Base-by-base conservation (phyloP, 2,888 invertebrate genomes). In the Sinotaia quadrata region DNA sequence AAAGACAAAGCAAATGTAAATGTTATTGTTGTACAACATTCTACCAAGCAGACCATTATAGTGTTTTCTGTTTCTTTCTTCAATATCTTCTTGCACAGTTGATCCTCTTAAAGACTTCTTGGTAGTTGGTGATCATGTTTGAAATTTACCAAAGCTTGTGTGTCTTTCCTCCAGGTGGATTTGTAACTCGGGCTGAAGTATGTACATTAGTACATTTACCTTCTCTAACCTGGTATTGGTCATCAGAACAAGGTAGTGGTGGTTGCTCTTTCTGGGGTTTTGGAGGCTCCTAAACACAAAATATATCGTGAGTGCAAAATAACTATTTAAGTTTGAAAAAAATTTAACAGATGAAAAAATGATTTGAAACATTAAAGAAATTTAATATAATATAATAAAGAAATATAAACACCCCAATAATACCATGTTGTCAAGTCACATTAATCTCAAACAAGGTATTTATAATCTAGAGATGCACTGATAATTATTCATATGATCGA, bases 81-180 rank as follows among this genome's bases (percentile, higher is more conserved):
- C n/a, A n/a, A n/a, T n/a, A n/a, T n/a, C n/a, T n/a, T n/a, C n/a
- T n/a, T n/a, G n/a, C n/a, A n/a, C n/a, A n/a, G n/a, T n/a, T n/a
- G n/a, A n/a, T n/a, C n/a, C n/a, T n/a, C n/a, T n/a, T n/a, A n/a
- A n/a, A n/a, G n/a, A n/a, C n/a, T n/a, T n/a, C n/a, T n/a, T n/a
- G n/a, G n/a, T n/a, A n/a, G n/a, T n/a, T n/a, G n/a, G n/a, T n/a
- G n/a, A n/a, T n/a, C n/a, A n/a, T n/a, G n/a, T n/a, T n/a, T n/a
- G n/a, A n/a, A n/a, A n/a, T 65, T 31, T 65, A 74, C 74, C 76
- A 74, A 21, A 74, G 66, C 57, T 72, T 72, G 68, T 69, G 69
- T 15, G 76, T 71, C 18, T 65, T 67, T 27, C 76, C 76, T 4
- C 76, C 76, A 7, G 76, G 76, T 15, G 76, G 76, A 47, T 76